Percentiles rank a stretch among this genome's conserved stretches.
Conservation (phyloP, 2,888 invertebrate genomes). For the Papilio demoleus region DNA sequence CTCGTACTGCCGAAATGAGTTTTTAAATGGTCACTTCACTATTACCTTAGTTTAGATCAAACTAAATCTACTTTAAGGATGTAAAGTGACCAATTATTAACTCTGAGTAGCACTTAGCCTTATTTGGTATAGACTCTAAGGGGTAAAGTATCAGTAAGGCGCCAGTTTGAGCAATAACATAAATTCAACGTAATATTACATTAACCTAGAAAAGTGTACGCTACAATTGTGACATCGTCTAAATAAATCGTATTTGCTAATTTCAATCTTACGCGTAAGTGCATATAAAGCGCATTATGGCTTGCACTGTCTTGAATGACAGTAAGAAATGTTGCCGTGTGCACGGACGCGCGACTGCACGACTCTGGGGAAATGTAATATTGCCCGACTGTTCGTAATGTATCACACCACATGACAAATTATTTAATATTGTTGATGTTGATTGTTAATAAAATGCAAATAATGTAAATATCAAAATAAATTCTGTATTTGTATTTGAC, state of each 20-base stretch:
- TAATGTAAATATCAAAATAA: constrained; percentile 89
- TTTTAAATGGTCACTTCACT: neutral
- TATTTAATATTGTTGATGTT: constrained; percentile 90
- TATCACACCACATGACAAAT: constrained; percentile 82
- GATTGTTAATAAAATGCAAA: constrained; percentile 91
- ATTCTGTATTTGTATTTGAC: constrained; percentile 89
- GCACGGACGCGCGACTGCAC: constrained; percentile 50
- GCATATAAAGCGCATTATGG: constrained; percentile 37
- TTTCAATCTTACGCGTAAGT: constrained; percentile 34
- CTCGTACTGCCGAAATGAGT: neutral
- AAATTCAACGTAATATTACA: constrained; percentile 68
- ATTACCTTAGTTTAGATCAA: neutral
- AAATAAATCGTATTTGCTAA: constrained; percentile 42
- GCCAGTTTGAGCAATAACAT: constrained; percentile 47
- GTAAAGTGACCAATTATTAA: neutral
- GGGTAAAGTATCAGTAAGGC: constrained; percentile 45
- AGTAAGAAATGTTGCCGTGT: constrained; percentile 50
- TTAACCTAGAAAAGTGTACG: constrained; percentile 53
- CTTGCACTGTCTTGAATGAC: constrained; percentile 42
- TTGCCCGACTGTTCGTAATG: constrained; percentile 76
- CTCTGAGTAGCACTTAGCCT: neutral
- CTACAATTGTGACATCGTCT: constrained; percentile 48
- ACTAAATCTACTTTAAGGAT: neutral
- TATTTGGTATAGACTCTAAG: constrained; percentile 25
- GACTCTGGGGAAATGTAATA: constrained; percentile 62